Evolutionary conservation across 2,888 invertebrate genomes (phyloP).

Genomic region (Parnassius mnemosyne): DNA sequence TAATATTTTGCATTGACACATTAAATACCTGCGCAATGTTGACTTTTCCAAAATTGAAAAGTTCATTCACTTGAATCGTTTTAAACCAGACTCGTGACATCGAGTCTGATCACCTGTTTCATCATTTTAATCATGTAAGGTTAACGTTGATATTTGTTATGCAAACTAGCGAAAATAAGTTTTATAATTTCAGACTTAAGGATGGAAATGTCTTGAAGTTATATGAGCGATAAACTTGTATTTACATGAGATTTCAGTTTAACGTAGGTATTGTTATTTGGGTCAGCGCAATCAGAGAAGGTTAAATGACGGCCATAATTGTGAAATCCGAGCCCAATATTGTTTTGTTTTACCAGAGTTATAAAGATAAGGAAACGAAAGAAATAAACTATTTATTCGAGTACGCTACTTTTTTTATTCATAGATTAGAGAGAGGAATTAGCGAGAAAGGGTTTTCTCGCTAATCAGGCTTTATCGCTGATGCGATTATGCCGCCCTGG

Average conservation of each 20-base stretch:
- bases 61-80: slow-evolving; percentile 14
- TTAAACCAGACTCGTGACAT: slow-evolving; percentile 15
- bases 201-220: slow-evolving; percentile 2
- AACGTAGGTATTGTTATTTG: slow-evolving; percentile 25
- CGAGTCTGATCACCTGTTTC: slow-evolving; percentile 18
- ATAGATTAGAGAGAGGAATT: too few species aligned
- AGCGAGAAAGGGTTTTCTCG: too few species aligned
- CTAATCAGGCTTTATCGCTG: too few species aligned
- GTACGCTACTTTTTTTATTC: too few species aligned
- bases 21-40: neutral
- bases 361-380: neutral
- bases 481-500: too few species aligned
- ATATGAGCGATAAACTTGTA: slow-evolving; percentile 19
- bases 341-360: slow-evolving; percentile 7
- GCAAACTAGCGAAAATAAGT: slow-evolving; percentile 3
- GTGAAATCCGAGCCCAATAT: slow-evolving; percentile 6
- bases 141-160: slow-evolving; percentile 17
- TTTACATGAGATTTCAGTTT: slow-evolving; percentile 28
- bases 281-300: slow-evolving; percentile 33
- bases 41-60: slow-evolving; percentile 19
- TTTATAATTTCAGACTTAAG: slow-evolving; percentile 9
- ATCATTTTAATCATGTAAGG: slow-evolving; percentile 25
- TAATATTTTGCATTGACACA: too few species aligned
- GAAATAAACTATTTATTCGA: neutral
- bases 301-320: slow-evolving; percentile 30